These are phyloP conservation scores for Brevimyrus niger DNA, from an alignment of 2,113 vertebrate species.

Conservation along the genomic window DNA sequence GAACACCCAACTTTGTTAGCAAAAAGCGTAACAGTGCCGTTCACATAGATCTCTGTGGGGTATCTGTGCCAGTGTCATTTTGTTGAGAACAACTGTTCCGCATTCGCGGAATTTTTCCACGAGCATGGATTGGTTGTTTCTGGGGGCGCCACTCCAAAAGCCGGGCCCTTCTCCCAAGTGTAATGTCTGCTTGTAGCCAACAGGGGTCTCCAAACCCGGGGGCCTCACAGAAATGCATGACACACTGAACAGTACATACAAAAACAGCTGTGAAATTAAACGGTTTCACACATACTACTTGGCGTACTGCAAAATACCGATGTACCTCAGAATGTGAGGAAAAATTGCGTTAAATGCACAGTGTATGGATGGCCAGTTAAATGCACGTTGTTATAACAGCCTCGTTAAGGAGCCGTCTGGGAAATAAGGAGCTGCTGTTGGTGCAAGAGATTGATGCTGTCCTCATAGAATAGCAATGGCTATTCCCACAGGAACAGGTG, in stretches of 20 bases:
- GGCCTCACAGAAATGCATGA: neutral
- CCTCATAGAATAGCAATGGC: neutral
- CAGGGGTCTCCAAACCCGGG: neutral
- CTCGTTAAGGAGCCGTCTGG: neutral
- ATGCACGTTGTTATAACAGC: neutral
- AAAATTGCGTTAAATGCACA: neutral
- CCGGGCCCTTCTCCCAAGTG: neutral
- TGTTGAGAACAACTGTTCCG: neutral
- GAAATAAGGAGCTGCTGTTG: neutral
- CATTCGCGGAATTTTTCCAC: neutral
- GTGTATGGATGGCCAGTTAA: neutral
- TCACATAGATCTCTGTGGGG: neutral
- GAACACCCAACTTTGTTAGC: neutral
- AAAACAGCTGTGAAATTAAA: neutral
- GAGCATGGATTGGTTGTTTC: neutral
- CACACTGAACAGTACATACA: neutral
- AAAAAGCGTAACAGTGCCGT: neutral
- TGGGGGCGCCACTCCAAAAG: neutral
- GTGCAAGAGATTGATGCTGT: neutral
- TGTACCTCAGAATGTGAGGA: neutral
- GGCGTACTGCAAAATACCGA: neutral
- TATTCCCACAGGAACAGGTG: neutral
- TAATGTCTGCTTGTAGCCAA: neutral
- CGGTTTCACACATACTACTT: neutral
- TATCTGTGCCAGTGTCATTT: neutral